phyloP scores from a whole-genome alignment of 2,888 invertebrate species.

The Prenolepis imparis region DNA sequence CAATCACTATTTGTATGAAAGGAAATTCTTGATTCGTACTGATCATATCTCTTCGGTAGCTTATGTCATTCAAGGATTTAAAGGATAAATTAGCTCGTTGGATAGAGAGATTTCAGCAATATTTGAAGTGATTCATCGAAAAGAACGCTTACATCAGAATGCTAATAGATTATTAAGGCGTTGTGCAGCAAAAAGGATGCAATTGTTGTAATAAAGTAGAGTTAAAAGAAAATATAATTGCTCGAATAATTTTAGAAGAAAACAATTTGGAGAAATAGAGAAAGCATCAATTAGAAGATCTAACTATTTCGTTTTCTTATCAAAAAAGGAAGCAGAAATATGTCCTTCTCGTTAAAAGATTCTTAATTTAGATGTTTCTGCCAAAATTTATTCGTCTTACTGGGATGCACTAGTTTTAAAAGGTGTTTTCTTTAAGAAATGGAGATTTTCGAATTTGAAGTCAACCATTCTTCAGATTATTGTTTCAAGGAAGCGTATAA shows the following conservation, averaged over 20 bases:
- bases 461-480: no score
- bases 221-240: not conserved
- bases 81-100: not conserved
- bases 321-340: not conserved
- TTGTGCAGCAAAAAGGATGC: not conserved
- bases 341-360: not conserved
- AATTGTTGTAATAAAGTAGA: not conserved
- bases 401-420: not conserved
- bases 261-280: not conserved
- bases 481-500: not conserved
- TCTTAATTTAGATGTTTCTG: not conserved
- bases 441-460: not conserved
- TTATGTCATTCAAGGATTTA: not conserved
- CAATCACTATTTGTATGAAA: not conserved
- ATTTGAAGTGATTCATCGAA: conserved; percentile 3
- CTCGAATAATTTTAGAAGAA: not conserved
- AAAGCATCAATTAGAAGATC: not conserved
- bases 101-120: no score
- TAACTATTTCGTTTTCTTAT: no score
- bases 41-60: not conserved
- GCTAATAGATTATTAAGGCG: no score
- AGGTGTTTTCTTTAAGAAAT: not conserved
- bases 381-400: not conserved
- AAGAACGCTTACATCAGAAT: not conserved
- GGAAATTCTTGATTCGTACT: not conserved